A percentile compares a stretch with the other conserved stretches of the same genome.
phyloP scores from a whole-genome alignment of 2,888 invertebrate genomes.

The Lasioglossum pauxillum region DNA sequence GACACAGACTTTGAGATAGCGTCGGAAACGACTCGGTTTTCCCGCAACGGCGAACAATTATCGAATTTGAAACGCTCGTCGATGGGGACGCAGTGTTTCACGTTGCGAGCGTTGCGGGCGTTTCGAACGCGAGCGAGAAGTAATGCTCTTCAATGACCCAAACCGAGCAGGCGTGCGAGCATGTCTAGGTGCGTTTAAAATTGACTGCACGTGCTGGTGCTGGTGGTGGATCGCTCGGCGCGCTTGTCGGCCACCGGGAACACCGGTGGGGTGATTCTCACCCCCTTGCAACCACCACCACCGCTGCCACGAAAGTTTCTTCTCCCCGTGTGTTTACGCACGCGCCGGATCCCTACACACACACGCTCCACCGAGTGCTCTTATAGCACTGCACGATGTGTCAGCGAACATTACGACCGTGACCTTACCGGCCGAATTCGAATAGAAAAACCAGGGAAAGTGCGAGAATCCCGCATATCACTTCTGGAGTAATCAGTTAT shows the following conservation, averaged over 20 bases:
- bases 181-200: slow-evolving; percentile 45
- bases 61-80: slow-evolving; percentile 26
- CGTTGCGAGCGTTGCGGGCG: neutral
- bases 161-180: slow-evolving; percentile 1
- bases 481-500: neutral
- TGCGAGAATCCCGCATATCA: neutral
- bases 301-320: slow-evolving; percentile 63
- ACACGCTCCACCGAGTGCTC: slow-evolving; percentile 41
- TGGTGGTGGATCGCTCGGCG: slow-evolving; percentile 42
- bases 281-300: slow-evolving; percentile 35
- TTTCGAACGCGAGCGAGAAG: slow-evolving; percentile 15
- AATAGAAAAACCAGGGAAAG: slow-evolving; percentile 28
- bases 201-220: slow-evolving; percentile 50
- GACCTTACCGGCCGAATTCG: slow-evolving; percentile 65
- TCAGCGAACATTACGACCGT: slow-evolving; percentile 64
- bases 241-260: slow-evolving; percentile 38
- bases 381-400: slow-evolving; percentile 25
- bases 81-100: neutral
- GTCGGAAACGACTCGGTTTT: neutral
- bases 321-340: slow-evolving; percentile 67
- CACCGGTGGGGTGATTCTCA: slow-evolving; percentile 51
- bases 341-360: slow-evolving; percentile 60
- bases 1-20: neutral
- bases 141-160: slow-evolving; percentile 35
- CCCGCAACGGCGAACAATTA: slow-evolving; percentile 19